Evolutionary conservation across 1,140 invertebrate species (phyloP).

Genomic region (Leguminivora glycinivorella): DNA sequence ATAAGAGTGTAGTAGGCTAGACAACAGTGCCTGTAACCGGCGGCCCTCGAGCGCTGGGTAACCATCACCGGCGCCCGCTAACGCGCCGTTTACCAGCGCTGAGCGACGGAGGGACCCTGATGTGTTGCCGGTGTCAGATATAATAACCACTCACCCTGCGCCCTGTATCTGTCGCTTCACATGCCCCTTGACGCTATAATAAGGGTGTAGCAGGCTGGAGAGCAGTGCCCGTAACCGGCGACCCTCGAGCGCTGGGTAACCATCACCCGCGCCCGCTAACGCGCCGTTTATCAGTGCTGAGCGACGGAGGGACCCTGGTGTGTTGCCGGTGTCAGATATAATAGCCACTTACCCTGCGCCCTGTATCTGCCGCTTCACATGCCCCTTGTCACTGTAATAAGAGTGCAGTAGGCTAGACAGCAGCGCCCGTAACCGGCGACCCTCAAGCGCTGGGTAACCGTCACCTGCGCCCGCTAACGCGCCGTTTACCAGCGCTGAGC

Average conservation of each 20-base stretch:
- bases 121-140: slow-evolving; percentile 56
- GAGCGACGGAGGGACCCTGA: slow-evolving; percentile 64
- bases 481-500: slow-evolving; percentile 67
- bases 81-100: slow-evolving; percentile 66
- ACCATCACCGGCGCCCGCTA: slow-evolving; percentile 70
- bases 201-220: slow-evolving; percentile 87
- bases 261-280: slow-evolving; percentile 66
- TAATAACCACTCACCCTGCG: slow-evolving; percentile 72
- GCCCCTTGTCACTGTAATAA: slow-evolving; percentile 96
- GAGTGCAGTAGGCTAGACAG: slow-evolving; percentile 85
- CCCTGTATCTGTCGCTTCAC: slow-evolving; percentile 91
- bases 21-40: slow-evolving; percentile 58
- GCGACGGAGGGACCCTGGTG: slow-evolving; percentile 59
- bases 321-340: slow-evolving; percentile 57
- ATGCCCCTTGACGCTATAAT: slow-evolving; percentile 96
- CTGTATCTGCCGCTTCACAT: slow-evolving; percentile 93
- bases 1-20: slow-evolving; percentile 88
- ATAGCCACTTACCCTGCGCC: slow-evolving; percentile 75
- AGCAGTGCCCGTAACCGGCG: slow-evolving; percentile 57
- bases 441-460: slow-evolving; percentile 64
- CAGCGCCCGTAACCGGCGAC: slow-evolving; percentile 53
- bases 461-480: slow-evolving; percentile 69
- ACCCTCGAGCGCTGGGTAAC: slow-evolving; percentile 63
- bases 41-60: slow-evolving; percentile 63
- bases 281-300: slow-evolving; percentile 70